Percentiles rank a stretch among this genome's conserved stretches.
Evolutionary conservation across 2,888 invertebrate species (phyloP).

Genomic region (Steinernema hermaphroditum): DNA sequence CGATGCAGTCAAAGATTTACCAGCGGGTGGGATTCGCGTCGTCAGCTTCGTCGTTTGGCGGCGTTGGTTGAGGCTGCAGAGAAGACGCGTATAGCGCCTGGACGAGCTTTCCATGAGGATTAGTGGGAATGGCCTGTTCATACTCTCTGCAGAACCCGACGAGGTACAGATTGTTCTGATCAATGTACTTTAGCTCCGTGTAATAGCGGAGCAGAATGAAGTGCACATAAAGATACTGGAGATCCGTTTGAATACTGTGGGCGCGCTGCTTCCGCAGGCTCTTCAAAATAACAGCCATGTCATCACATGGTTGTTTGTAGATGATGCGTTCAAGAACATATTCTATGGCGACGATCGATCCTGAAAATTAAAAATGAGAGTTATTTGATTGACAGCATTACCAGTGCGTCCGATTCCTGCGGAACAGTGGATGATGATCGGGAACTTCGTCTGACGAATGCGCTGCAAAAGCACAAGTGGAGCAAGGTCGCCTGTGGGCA

Average conservation of each 20-base stretch:
- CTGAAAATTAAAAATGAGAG: neutral
- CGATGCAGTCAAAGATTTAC: too few species aligned
- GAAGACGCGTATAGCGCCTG: too few species aligned
- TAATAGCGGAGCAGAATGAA: slow-evolving; percentile 49
- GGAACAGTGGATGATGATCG: slow-evolving; percentile 7
- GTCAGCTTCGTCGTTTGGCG: too few species aligned
- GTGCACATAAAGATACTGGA: slow-evolving; percentile 50
- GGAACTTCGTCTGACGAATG: slow-evolving; percentile 36
- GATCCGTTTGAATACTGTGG: slow-evolving; percentile 23
- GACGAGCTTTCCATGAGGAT: neutral
- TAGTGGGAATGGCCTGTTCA: neutral
- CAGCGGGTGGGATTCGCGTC: too few species aligned
- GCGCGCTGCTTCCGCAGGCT: slow-evolving; percentile 6
- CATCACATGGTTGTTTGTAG: slow-evolving; percentile 7
- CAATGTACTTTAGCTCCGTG: slow-evolving; percentile 11
- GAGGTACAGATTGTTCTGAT: neutral
- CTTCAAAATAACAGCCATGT: neutral
- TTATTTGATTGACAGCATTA: neutral
- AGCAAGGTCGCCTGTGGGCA: neutral
- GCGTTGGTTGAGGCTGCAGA: too few species aligned
- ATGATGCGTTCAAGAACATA: slow-evolving; percentile 19
- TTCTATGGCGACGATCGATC: slow-evolving; percentile 18
- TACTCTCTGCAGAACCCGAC: neutral
- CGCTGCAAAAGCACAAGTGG: slow-evolving; percentile 13
- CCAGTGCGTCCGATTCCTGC: slow-evolving; percentile 16